Evolutionary conservation across 2,113 vertebrate species (phyloP).

Genomic region (Pelmatolapia mariae): DNA sequence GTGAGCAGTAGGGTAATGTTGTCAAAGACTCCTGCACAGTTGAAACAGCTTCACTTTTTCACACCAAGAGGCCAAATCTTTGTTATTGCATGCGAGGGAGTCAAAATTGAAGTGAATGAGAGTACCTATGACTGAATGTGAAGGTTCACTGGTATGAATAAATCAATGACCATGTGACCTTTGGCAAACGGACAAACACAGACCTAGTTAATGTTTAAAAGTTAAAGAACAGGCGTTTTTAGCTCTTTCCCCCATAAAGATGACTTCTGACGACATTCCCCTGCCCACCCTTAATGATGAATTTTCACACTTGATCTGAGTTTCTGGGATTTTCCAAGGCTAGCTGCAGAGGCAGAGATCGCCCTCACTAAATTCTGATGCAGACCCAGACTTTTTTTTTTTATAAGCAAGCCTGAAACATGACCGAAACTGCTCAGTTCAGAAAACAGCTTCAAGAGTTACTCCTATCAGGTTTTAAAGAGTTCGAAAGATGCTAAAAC

Average conservation of each 20-base stretch:
- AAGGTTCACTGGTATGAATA: not conserved
- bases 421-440: not conserved
- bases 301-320: rapidly evolving
- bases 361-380: not conserved
- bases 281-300: not conserved
- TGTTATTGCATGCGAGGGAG: not conserved
- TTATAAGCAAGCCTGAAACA: not conserved
- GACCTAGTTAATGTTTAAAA: not conserved
- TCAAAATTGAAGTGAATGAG: not conserved
- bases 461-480: not conserved
- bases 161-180: not conserved
- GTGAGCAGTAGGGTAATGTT: not conserved
- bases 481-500: not conserved
- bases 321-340: not conserved
- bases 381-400: not conserved
- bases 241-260: not conserved
- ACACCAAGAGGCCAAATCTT: not conserved
- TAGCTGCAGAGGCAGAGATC: not conserved
- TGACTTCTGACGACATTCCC: not conserved
- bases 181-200: not conserved
- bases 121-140: not conserved
- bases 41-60: not conserved
- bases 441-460: not conserved
- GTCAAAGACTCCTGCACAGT: not conserved
- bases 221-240: not conserved